Evolutionary conservation across 2,797 vertebrate genomes (phyloP), one percentile per base, ranked within the genome.

Genomic region (Cetoscarus ocellatus): DNA sequence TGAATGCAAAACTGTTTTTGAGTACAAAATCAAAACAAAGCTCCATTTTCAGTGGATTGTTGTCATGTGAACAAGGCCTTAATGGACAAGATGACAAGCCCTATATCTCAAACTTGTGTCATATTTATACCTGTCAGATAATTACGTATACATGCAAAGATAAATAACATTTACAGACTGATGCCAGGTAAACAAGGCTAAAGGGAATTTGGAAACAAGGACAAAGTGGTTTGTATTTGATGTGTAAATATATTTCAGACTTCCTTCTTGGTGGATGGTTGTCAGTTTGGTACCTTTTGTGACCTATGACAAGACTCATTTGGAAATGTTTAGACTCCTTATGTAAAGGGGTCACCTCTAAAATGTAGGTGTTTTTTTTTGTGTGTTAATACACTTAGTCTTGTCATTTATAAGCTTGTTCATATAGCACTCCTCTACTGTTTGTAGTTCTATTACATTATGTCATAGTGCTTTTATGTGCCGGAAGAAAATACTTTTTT

Each of bases 201-300:
- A 54, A 52, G 49, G 54, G 27, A 54, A 40, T 47, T 44, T 45
- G 14, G 36, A 64, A 27, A 70, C 47, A 12, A 50, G 40, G 34
- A 57, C 27, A 42, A 56, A 49, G 13, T 7, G 17, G 18, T 58
- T 63, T 61, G 43, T 44, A 69, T 69, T 70, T 74, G 69, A 65
- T 51, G 75, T 92, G 89, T 92, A 92, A 82, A 92, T 90, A 92
- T 43, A 79, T 86, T 79, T 87, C 70, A 79, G 69, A 86, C 59
- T 55, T 56, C 42, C 62, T 80, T 82, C 45, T 81, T 61, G 69
- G 78, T 51, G 66, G 61, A 50, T 75, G 71, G 45, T 58, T 27
- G 40, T 74, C 50, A 19, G 17, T 38, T 56, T 59, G 59, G 53
- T 73, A 74, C 49, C n/a, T 70, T 83, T 82, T 47, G 55, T 68